Conservation (phyloP, 2,888 invertebrate genomes). For the Sceliomorpha sp. region DNA sequence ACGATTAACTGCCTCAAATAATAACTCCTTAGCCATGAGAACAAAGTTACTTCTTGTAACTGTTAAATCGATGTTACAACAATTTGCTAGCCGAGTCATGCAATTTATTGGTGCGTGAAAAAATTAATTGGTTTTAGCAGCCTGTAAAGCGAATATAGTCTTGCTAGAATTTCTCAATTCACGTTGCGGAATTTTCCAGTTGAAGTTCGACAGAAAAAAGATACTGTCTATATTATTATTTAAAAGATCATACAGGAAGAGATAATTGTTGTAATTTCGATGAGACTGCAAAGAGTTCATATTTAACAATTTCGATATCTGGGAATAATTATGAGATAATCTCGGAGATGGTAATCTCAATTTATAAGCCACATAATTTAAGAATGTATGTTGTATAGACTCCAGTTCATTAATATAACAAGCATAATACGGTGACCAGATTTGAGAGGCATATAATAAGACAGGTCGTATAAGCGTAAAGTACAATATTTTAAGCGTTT, state of each 20-base stretch:
- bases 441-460: not conserved
- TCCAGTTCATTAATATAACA: not conserved
- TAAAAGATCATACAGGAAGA: slow-evolving; percentile 6
- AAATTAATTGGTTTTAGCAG: slow-evolving; percentile 1
- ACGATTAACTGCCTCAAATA: too few relatives aligned
- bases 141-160: too few relatives aligned
- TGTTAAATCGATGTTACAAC: too few relatives aligned
- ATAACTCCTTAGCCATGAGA: too few relatives aligned
- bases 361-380: slow-evolving; percentile 1
- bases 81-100: not conserved
- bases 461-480: too few relatives aligned
- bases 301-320: not conserved
- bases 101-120: not conserved
- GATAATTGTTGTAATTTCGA: not conserved
- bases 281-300: slow-evolving; percentile 1
- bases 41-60: too few relatives aligned
- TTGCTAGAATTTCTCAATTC: too few relatives aligned
- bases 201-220: slow-evolving; percentile 1
- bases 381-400: not conserved
- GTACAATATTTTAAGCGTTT: not conserved
- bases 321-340: slow-evolving; percentile 7
- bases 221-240: slow-evolving; percentile 7
- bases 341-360: not conserved
- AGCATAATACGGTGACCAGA: slow-evolving; percentile 5
- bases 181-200: slow-evolving; percentile 1